Percentiles rank a stretch among this genome's conserved stretches.
These are phyloP conservation scores for Pogonocichla stellata DNA, from an alignment of 2,113 vertebrate genomes.

Conservation along the genomic window DNA sequence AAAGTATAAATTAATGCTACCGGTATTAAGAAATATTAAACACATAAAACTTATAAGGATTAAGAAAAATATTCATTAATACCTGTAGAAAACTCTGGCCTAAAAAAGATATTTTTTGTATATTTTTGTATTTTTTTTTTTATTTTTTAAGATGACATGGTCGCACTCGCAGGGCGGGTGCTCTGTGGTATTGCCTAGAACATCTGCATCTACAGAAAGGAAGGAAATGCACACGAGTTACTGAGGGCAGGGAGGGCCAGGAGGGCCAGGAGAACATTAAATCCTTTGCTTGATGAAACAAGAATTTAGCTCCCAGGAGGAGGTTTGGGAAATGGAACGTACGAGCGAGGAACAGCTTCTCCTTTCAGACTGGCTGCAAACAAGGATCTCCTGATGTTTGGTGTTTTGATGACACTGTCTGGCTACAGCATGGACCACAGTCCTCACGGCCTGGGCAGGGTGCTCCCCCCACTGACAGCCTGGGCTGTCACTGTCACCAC, in stretches of 20 bases:
- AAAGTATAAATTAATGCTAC: conserved; percentile 99
- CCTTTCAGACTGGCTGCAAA: conserved; percentile 52
- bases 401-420: background rate
- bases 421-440: background rate
- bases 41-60: conserved; percentile 87
- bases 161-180: conserved; percentile 65
- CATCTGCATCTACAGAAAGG: conserved; percentile 75
- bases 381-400: conserved; percentile 47
- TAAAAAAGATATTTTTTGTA: conserved; percentile 84
- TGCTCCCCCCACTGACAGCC: background rate
- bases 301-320: conserved; percentile 4
- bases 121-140: conserved; percentile 77
- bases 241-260: conserved; percentile 3
- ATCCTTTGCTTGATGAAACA: conserved; percentile 49
- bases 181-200: conserved; percentile 81
- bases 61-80: conserved; percentile 89
- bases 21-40: conserved; percentile 92
- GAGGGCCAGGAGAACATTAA: conserved; percentile 45
- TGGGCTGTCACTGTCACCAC: background rate
- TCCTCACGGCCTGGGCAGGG: background rate
- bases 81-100: conserved; percentile 87
- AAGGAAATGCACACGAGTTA: conserved; percentile 66
- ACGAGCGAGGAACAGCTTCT: conserved; percentile 17
- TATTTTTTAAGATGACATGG: conserved; percentile 79
- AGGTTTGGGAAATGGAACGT: background rate